Evolutionary conservation across 2,888 invertebrate species (phyloP), one percentile per base, ranked within the genome.

Genomic region (Pogonocherus hispidulus): DNA sequence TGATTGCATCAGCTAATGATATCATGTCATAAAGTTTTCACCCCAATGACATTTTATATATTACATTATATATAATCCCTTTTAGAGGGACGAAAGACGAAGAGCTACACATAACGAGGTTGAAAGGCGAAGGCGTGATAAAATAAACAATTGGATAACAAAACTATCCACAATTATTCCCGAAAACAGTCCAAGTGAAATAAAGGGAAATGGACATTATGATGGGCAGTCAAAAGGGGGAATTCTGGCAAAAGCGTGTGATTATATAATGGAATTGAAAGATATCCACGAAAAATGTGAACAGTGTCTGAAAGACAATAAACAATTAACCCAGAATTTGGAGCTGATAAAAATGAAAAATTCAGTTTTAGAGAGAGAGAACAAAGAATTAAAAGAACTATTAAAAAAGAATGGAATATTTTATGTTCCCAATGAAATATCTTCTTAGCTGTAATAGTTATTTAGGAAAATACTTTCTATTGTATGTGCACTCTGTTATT

Each of bases 111-210:
- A 98, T 84, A 98, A 98, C 83, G 97, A 97, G 88, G 97, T 98
- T 1, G 98, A 98, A 85, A 90, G 98, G 78, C 88, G 98, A 72
- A 89, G 98, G 51, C 87, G 98, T 77, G 97, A 98, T 83, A 98
- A 98, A 89, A 98, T 98, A 73, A 98, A 98, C 85, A 95, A 93
- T 82, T 98, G 98, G 98, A 98, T 98, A 75, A 92, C 94, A 57
- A 96, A 95, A 84, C 86, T 98, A 66, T 95, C 96, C 1, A 94
- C 96, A 82, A 91, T 98, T 73, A 93, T 98, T 62, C 97, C 97
- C 1, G 92, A 92, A 69, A 80, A 73, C 59, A 75, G 74, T 63
- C 73, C 80, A 2, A 88, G 89, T 55, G 87, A 87, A 60, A 87
- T 88, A 73, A 91, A 92, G 73, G 91, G 92, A 3, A 88, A 91